A percentile compares a stretch with the other conserved stretches of the same genome.
These are phyloP conservation scores for Prionace glauca DNA, from an alignment of 2,797 vertebrate genomes.

Conservation along the genomic window DNA sequence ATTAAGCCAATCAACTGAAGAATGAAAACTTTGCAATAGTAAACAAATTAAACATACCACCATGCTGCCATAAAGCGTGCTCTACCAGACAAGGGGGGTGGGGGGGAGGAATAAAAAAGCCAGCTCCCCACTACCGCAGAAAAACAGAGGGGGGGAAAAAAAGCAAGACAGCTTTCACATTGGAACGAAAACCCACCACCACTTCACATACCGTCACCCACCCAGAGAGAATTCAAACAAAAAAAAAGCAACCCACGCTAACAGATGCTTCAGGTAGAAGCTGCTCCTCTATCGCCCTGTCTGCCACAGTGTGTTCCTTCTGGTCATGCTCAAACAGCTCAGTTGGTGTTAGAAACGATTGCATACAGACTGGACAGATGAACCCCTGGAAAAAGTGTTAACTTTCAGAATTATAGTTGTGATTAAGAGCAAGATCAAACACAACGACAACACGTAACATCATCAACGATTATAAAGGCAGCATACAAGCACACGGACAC, in stretches of 20 bases:
- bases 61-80: conserved; percentile 15
- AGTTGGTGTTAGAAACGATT: conserved; percentile 58
- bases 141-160: too few relatives aligned
- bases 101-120: background rate
- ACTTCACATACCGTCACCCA: conserved; percentile 52
- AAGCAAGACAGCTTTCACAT: background rate
- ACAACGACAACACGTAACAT: background rate
- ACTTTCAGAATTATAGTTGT: conserved; percentile 18
- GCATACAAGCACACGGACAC: background rate
- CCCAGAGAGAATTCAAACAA: conserved; percentile 51
- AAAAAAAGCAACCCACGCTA: conserved; percentile 54
- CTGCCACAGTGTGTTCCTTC: conserved; percentile 54
- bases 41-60: background rate
- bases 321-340: conserved; percentile 63
- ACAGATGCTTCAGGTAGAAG: conserved; percentile 48
- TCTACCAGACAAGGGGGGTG: background rate
- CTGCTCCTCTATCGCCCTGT: conserved; percentile 53
- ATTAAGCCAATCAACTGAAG: background rate
- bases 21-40: background rate
- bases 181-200: background rate
- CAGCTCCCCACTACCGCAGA: background rate
- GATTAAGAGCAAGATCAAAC: background rate
- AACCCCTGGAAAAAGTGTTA: conserved; percentile 60
- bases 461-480: background rate
- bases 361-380: conserved; percentile 68